Conservation (phyloP, 2,888 invertebrate species). For the Drosophila neotestacea region DNA sequence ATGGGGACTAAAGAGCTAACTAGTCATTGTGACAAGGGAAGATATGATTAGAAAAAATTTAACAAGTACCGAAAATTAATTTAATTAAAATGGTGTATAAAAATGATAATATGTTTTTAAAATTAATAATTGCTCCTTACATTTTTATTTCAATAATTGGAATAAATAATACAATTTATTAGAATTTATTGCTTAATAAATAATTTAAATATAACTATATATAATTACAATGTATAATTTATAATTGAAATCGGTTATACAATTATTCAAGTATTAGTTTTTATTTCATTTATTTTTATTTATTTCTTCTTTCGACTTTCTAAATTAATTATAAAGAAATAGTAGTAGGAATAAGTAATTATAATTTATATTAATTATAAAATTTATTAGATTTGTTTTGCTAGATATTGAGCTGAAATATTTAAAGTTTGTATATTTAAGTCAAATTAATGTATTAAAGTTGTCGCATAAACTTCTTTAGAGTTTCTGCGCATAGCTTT, state of each 20-base stretch:
- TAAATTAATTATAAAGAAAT: too few species aligned
- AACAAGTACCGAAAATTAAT: neutral
- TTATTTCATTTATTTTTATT: neutral
- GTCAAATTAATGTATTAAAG: neutral
- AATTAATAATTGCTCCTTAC: neutral
- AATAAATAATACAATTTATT: neutral
- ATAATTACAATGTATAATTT: too few species aligned
- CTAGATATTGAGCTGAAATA: neutral
- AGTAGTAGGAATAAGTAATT: too few species aligned
- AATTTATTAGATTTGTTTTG: neutral
- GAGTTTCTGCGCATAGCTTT: constrained; percentile 4
- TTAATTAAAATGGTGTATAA: neutral
- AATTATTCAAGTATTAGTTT: neutral
- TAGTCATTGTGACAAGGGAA: too few species aligned
- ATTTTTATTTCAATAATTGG: neutral
- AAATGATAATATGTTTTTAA: neutral
- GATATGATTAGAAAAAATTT: too few species aligned
- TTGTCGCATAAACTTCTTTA: neutral
- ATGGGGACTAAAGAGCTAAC: too few species aligned
- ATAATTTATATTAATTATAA: neutral
- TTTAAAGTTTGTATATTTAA: neutral
- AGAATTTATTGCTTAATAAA: too few species aligned
- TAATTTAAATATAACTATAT: too few species aligned
- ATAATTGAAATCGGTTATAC: too few species aligned
- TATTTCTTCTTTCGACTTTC: neutral